Base-by-base conservation (phyloP, 1,140 invertebrate genomes). In the Aphelinus certus region DNA sequence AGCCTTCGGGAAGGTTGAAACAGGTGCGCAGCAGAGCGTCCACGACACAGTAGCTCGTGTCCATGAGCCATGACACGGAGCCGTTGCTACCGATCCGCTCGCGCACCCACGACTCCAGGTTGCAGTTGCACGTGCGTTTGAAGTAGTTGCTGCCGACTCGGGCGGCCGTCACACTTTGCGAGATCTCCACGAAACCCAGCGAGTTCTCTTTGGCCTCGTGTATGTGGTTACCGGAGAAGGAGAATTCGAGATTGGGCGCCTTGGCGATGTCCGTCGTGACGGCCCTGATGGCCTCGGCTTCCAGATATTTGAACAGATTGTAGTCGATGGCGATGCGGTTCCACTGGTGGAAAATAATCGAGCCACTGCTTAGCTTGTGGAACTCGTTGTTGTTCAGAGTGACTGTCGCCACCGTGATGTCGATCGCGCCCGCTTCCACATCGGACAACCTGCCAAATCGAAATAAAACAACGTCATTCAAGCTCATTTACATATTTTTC, bases 11-110 rank as follows among this genome's bases (percentile, higher is more conserved):
- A 2, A 91, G 83, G 65, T 92, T 91, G 78, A 92, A 92, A 82
- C 93, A 94, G 46, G 84, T 85, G 5, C 91, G 88, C 5, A 93
- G 83, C 3, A 89, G 79, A 43, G 88, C 83, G 76, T 91, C 89
- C 0, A 92, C 88, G 9, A 89, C 88, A 79, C 93, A 94, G 76
- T 88, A 91, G 80, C 91, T 93, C 45, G 91, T 90, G 66, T 89
- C 84, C 80, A 89, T 88, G 76, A 82, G 89, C 87, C 76, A 84
- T 73, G 77, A 81, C 68, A 71, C 78, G 43, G 82, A 83, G 57
- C 78, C 81, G 73, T 87, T 83, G 43, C 79, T 87, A 1, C 84
- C 88, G 1, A 90, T 85, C 4, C 91, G 83, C 69, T 88, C 83
- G 1, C 82, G 81, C 43, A 93, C 80, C 90, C 90, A 92, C 43